A percentile compares a stretch with the other conserved stretches of the same genome.
Conservation (phyloP, 2,888 invertebrate species). For the Nyleta sp. region DNA sequence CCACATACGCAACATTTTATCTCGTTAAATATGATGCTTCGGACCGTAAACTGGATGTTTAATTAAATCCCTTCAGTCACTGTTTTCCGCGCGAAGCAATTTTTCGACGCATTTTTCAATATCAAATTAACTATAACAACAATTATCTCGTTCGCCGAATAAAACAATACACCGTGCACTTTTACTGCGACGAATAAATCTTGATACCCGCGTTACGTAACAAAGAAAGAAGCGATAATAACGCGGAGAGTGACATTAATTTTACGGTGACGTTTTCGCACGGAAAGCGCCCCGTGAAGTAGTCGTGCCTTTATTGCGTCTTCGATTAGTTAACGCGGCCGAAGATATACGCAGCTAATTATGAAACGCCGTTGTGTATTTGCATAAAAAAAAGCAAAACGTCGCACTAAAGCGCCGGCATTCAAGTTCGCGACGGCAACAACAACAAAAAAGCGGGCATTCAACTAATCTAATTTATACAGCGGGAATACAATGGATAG, state of each 20-base stretch:
- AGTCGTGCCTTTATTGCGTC: conserved; percentile 24
- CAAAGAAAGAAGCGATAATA: conserved; percentile 39
- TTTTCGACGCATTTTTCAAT: too few species aligned
- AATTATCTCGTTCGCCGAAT: conserved; percentile 16
- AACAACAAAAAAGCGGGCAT: conserved; percentile 37
- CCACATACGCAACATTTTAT: too few species aligned
- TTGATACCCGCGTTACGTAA: conserved; percentile 27
- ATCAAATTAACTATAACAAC: conserved; percentile 19
- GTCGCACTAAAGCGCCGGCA: conserved; percentile 7
- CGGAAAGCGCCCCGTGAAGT: too few species aligned
- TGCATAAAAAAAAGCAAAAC: conserved; percentile 35
- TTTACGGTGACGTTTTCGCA: conserved; percentile 34
- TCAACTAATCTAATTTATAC: conserved; percentile 50
- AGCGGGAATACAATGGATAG: conserved; percentile 45
- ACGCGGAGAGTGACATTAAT: conserved; percentile 35
- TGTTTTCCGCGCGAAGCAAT: too few species aligned
- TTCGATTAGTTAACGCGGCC: conserved; percentile 25
- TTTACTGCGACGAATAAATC: conserved; percentile 35
- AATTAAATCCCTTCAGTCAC: too few species aligned
- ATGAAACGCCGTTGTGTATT: conserved; percentile 22
- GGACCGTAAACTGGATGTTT: too few species aligned
- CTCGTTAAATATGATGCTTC: too few species aligned
- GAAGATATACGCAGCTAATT: conserved; percentile 44
- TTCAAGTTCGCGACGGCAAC: neutral
- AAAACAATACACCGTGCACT: conserved; percentile 21